Evolutionary conservation across 2,888 invertebrate genomes (phyloP), one percentile per base, ranked within the genome.

Genomic region (Dichetophora obliterata): DNA sequence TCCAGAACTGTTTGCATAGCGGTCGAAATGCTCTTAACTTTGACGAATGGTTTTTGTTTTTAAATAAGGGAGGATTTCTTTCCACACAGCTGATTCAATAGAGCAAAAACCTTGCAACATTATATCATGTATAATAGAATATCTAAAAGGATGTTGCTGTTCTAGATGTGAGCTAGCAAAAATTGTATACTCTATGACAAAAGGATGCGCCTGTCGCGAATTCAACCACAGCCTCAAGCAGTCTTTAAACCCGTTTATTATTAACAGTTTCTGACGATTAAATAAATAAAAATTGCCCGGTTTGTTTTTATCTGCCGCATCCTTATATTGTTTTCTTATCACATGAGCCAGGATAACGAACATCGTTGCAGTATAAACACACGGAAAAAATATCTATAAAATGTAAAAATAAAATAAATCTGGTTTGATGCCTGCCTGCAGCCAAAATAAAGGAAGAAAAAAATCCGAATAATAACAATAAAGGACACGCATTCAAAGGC

Each of bases 31-130:
- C 37, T 37, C 8, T 37, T 37, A 37, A 37, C 1, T 37, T 37
- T 4, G 8, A 37, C 37, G 5, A 9, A 37, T n/a, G 37, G 5
- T 37, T 8, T 9, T 6, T 9, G 37, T 43, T 11, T 14, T 4
- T 43, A 11, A 11, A 75, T 76, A 11, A 59, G 24, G 24, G 27
- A 27, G 11, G 34, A 43, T 43, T 11, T 11, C 43, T 43, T 11
- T 11, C 43, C 24, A 75, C 70, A 57, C 84, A 84, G 84, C 84
- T 84, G 84, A 54, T 80, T 81, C 83, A 84, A 83, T 80, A 82
- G 22, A 63, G 16, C 63, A 31, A 27, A 24, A 19, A 63, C 34
- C 9, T 19, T 27, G 52, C 19, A 37, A 52, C 27, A 24, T 52
- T 27, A 37, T 24, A 27, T n/a, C n/a, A n/a, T n/a, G n/a, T n/a